Evolutionary conservation across 2,888 invertebrate genomes (phyloP).

Genomic region (Nebria brevicollis): DNA sequence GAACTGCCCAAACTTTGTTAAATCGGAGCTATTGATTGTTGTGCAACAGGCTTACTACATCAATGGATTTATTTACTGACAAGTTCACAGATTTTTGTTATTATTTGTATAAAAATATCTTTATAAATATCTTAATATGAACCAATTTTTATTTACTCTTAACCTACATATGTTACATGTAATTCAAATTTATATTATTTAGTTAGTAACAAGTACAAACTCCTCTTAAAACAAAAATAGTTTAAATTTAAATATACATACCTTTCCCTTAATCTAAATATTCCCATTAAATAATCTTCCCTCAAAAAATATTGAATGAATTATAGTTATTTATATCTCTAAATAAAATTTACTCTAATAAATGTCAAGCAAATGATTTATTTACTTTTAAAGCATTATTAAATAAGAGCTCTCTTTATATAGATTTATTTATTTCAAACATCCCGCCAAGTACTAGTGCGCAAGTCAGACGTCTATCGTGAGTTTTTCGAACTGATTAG

Average conservation of each 20-base stretch:
- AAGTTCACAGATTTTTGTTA: conserved; percentile 13
- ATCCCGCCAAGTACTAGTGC: neutral
- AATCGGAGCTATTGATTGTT: no score
- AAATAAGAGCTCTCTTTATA: neutral
- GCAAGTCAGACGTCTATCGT: neutral
- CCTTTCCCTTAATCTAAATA: no score
- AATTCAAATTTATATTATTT: no score
- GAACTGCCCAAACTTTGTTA: neutral
- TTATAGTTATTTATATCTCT: no score
- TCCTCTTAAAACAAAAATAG: no score
- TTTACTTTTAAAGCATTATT: neutral
- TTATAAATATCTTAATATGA: conserved; percentile 28
- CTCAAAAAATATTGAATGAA: no score
- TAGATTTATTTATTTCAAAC: neutral
- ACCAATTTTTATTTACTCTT: neutral
- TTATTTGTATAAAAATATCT: conserved; percentile 29
- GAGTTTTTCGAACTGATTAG: neutral
- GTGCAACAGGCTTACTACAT: neutral
- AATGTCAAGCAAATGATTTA: neutral
- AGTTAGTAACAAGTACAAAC: no score
- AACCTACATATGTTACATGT: no score
- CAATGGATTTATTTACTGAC: neutral
- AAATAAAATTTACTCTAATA: no score
- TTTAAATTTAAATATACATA: no score
- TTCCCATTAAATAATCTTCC: no score